Evolutionary conservation across 2,888 invertebrate genomes (phyloP), one percentile per base, ranked within the genome.

Genomic region (Campoletis raptor): DNA sequence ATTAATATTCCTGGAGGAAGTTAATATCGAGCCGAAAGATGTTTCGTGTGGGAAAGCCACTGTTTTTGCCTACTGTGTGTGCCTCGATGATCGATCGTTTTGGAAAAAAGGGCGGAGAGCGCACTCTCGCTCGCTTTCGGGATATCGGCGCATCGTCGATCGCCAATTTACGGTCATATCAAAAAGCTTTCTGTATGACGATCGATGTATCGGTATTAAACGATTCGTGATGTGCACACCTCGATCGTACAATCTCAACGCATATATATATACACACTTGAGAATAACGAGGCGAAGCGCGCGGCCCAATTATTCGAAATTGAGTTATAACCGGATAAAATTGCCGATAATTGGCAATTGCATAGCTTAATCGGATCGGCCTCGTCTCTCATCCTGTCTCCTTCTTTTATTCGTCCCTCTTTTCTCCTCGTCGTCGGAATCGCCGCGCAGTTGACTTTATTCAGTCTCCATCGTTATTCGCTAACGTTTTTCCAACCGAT

Each of bases 281-380:
- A 61, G 84, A 85, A 77, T 36, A 30, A 69, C 80, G 88, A 81
- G 83, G 88, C 85, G 87, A 83, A 85, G 66, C 83, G 45, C 89
- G 90, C 91, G 91, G 91, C 89, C 92, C 93, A 92, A 93, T 93
- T 93, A 92, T 92, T 88, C 90, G 88, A 90, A 93, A 93, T 92
- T 93, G 92, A 93, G 93, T 93, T 92, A 93, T 92, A 93, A 93
- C 92, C 91, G 91, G 91, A 91, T 92, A 90, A 91, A 92, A 92
- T 93, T 93, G 91, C 91, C 92, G 92, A 92, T 93, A 93, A 93
- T 93, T 93, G 92, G 90, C 91, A 90, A 92, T 92, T 89, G 92
- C 92, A 90, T 70, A 90, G 91, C 91, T 92, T 90, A 91, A 92
- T 92, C 90, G 90, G 88, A 81, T 83, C 90, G 81, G 69, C 77